Conservation (phyloP, 2,888 invertebrate species). For the Carpatolechia fugitivella region DNA sequence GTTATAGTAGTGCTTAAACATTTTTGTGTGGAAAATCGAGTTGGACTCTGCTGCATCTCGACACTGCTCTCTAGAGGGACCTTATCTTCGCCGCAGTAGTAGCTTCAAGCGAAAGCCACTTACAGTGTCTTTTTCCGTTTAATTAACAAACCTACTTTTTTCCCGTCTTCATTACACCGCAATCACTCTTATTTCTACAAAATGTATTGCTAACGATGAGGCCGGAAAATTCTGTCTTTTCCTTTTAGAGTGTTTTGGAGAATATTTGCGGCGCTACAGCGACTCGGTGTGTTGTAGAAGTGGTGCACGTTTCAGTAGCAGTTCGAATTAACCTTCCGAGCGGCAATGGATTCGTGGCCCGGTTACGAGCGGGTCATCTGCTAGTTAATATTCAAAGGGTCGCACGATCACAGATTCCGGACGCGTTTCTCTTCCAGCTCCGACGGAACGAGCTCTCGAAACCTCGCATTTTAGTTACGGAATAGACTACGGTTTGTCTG, state of each 20-base stretch:
- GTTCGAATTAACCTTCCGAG: slow-evolving; percentile 61
- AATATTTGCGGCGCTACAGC: background rate
- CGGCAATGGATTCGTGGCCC: slow-evolving; percentile 57
- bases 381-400: slow-evolving; percentile 76
- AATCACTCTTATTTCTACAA: slow-evolving; percentile 15
- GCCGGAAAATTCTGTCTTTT: slow-evolving; percentile 7
- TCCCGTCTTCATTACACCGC: slow-evolving; percentile 16
- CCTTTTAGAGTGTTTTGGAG: slow-evolving; percentile 6
- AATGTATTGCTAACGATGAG: slow-evolving; percentile 3
- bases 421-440: slow-evolving; percentile 55
- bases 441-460: slow-evolving; percentile 42
- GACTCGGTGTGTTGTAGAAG: background rate
- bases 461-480: slow-evolving; percentile 47
- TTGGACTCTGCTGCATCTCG: slow-evolving; percentile 25
- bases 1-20: slow-evolving; percentile 15
- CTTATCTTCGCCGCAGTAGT: slow-evolving; percentile 27
- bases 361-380: slow-evolving; percentile 64
- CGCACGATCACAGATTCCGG: slow-evolving; percentile 67
- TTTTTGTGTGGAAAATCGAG: slow-evolving; percentile 29
- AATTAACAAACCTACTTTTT: slow-evolving; percentile 54
- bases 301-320: slow-evolving; percentile 32
- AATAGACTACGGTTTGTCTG: slow-evolving; percentile 42
- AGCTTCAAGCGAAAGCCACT: slow-evolving; percentile 23
- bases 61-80: slow-evolving; percentile 20
- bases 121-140: slow-evolving; percentile 31